Evolutionary conservation across 2,797 vertebrate species (phyloP).

Genomic region (Acipenser oxyrinchus): DNA sequence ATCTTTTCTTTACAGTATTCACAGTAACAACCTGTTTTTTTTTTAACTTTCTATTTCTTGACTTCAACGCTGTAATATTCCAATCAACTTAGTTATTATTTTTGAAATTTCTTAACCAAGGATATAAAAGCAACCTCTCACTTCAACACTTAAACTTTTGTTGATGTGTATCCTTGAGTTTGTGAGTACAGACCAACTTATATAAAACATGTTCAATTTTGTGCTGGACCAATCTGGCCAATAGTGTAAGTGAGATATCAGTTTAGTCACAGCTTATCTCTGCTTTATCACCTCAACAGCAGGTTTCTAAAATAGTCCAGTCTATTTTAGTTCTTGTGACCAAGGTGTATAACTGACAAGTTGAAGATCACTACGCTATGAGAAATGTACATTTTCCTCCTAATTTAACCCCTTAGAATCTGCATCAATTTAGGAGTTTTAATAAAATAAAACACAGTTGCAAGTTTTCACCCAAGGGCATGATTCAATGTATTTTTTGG

Average conservation of each 20-base stretch:
- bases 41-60: no score
- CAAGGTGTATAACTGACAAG: slow-evolving; percentile 45
- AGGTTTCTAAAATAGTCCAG: slow-evolving; percentile 49
- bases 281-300: slow-evolving; percentile 47
- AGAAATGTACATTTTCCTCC: no score
- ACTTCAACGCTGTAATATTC: no score
- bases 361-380: neutral
- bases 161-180: neutral
- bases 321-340: slow-evolving; percentile 41
- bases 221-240: slow-evolving; percentile 35
- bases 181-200: neutral
- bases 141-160: neutral
- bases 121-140: neutral
- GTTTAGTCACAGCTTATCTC: slow-evolving; percentile 49
- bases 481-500: no score
- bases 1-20: no score
- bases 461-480: no score
- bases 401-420: no score
- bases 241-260: slow-evolving; percentile 35
- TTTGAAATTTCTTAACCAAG: neutral
- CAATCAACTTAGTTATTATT: neutral
- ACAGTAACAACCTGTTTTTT: no score
- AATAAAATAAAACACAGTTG: no score
- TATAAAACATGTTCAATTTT: neutral
- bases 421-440: no score